These are phyloP conservation scores for Champsocephalus esox DNA, from an alignment of 2,797 vertebrate genomes.

Conservation along the genomic window DNA sequence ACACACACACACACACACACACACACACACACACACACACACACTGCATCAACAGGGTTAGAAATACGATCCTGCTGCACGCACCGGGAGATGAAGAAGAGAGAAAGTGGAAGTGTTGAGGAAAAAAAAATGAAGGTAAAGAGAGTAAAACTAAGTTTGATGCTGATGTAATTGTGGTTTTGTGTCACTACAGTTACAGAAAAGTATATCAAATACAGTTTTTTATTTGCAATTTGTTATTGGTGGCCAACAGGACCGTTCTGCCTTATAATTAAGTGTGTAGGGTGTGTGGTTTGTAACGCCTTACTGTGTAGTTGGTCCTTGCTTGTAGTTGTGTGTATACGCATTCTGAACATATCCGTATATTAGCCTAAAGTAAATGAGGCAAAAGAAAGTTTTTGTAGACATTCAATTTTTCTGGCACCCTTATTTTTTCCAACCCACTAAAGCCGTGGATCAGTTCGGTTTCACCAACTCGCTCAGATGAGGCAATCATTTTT, in stretches of 20 bases:
- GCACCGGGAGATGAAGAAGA: slow-evolving; percentile 40
- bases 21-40: slow-evolving; percentile 70
- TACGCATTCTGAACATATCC: slow-evolving; percentile 69
- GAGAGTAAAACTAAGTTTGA: neutral
- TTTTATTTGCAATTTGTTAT: slow-evolving; percentile 34
- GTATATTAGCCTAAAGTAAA: slow-evolving; percentile 84
- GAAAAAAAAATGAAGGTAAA: slow-evolving; percentile 22
- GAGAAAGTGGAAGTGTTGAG: slow-evolving; percentile 48
- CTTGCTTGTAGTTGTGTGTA: slow-evolving; percentile 80
- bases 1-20: slow-evolving; percentile 74
- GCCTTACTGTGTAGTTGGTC: slow-evolving; percentile 87
- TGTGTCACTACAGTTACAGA: slow-evolving; percentile 72
- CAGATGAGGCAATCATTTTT: slow-evolving; percentile 88
- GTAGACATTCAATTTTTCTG: slow-evolving; percentile 78
- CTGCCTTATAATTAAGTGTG: slow-evolving; percentile 89
- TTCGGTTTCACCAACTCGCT: slow-evolving; percentile 64
- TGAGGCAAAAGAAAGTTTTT: slow-evolving; percentile 15
- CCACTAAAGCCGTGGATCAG: slow-evolving; percentile 60
- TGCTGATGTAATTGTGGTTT: slow-evolving; percentile 61
- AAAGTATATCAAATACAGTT: neutral
- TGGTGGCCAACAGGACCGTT: slow-evolving; percentile 60
- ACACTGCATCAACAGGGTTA: slow-evolving; percentile 60
- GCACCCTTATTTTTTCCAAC: slow-evolving; percentile 66
- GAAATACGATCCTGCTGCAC: slow-evolving; percentile 85
- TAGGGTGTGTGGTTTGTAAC: slow-evolving; percentile 86